Base-by-base conservation (phyloP, 2,113 vertebrate genomes). In the Urocitellus parryii region DNA sequence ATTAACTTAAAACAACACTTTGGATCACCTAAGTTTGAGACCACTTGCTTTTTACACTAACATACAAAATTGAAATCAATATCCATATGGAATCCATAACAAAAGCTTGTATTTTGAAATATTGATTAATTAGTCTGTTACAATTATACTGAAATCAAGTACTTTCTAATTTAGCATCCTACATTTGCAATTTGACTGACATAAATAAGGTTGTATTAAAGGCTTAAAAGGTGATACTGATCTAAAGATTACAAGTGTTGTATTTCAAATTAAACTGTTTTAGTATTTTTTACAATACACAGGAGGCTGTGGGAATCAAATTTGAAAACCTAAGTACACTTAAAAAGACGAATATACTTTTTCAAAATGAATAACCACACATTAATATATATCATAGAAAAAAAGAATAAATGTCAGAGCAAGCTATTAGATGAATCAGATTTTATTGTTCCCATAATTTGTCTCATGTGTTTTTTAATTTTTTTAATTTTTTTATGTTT, bases 61-160 rank as follows among this genome's bases (percentile, higher is more conserved):
- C 82, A 94, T 25, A 85, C 80, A 96, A 96, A 96, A 94, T 0
- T 83, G 22, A 94, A 98, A 98, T 98, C 97, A 98, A 97, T 98
- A 96, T 72, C 53, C 65, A 96, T 79, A 97, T 56, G 83, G 24
- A 97, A 96, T 96, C 87, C 77, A 95, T 97, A 96, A 92, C 89
- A 96, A 97, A 97, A 94, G 27, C 58, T 90, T 95, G 18, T 97
- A 88, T 97, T 94, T 97, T 96, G 67, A 96, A 96, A 97, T 95
- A 96, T 56, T 94, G 91, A 98, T 96, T 97, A 82, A 97, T 97
- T 96, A 88, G 91, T 88, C 72, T 96, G 34, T 90, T 96, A 95
- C 77, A 96, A 97, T 95, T 95, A 25, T 74, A 97, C 77, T 96
- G 90, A 98, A 97, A 92, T 94, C 87, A 98, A 96, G 61, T 92